Conservation (phyloP, 2,888 invertebrate genomes). For the Pollenia griseotomentosa region DNA sequence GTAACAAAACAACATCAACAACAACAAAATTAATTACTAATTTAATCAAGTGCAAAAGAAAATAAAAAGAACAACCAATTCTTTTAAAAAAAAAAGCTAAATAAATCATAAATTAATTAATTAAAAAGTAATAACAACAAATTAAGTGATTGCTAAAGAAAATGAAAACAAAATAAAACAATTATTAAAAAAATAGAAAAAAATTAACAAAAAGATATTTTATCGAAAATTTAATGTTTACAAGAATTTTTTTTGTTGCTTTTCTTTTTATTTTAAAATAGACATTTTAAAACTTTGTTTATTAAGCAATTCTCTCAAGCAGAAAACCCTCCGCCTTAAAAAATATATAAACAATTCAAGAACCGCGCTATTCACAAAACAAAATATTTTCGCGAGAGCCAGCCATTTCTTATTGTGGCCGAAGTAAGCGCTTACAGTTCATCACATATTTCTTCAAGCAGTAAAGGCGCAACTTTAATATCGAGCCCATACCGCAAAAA, state of each 20-base stretch:
- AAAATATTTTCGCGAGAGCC: too few relatives aligned
- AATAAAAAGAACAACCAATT: slow-evolving; percentile 63
- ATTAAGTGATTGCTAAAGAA: slow-evolving; percentile 67
- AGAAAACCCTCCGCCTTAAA: too few relatives aligned
- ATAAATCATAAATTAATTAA: slow-evolving; percentile 4
- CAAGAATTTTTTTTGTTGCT: slow-evolving; percentile 1
- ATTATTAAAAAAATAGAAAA: slow-evolving; percentile 67
- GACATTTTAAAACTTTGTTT: too few relatives aligned
- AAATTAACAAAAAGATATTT: slow-evolving; percentile 63
- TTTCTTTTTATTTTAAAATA: not conserved
- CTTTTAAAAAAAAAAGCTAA: slow-evolving; percentile 27
- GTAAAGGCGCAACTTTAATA: too few relatives aligned
- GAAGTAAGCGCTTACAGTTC: too few relatives aligned
- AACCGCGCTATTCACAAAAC: too few relatives aligned
- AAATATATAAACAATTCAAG: too few relatives aligned
- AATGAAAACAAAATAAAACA: slow-evolving; percentile 75
- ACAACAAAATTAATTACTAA: slow-evolving; percentile 35
- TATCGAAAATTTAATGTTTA: slow-evolving; percentile 11
- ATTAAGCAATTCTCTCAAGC: too few relatives aligned
- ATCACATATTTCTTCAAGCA: too few relatives aligned
- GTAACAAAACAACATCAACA: slow-evolving; percentile 27
- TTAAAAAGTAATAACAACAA: slow-evolving; percentile 50
- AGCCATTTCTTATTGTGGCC: too few relatives aligned
- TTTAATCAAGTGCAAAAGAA: slow-evolving; percentile 72
- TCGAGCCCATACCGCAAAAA: too few relatives aligned